These are phyloP conservation scores for Phlogophora meticulosa DNA, from an alignment of 2,888 invertebrate genomes.

Conservation along the genomic window DNA sequence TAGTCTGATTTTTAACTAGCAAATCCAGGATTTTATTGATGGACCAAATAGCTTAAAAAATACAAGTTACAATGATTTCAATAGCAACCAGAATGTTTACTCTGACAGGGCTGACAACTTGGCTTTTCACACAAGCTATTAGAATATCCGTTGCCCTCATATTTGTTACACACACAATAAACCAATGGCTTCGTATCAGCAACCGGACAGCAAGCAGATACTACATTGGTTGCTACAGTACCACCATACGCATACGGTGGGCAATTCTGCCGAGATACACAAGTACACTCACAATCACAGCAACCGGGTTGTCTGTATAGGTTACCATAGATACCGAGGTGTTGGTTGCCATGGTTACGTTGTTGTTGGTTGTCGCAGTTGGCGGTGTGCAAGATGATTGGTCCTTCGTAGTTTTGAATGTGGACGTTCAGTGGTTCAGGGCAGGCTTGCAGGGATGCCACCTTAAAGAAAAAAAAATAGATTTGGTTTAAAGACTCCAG, in stretches of 20 bases:
- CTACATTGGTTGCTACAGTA: constrained; percentile 10
- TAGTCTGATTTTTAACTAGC: no score
- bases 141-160: constrained; percentile 7
- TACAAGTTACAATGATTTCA: not conserved
- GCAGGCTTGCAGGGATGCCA: constrained; percentile 59
- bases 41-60: no score
- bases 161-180: constrained; percentile 27
- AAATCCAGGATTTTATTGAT: no score
- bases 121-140: constrained; percentile 8
- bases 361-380: constrained; percentile 45
- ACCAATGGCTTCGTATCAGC: constrained; percentile 8
- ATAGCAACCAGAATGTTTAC: constrained; percentile 41
- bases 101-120: constrained; percentile 18
- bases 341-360: constrained; percentile 24
- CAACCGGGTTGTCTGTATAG: constrained; percentile 13
- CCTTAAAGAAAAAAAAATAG: constrained; percentile 68
- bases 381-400: constrained; percentile 66
- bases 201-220: constrained; percentile 11
- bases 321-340: constrained; percentile 39
- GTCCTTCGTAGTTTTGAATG: constrained; percentile 80
- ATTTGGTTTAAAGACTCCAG: no score
- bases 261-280: no score
- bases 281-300: constrained; percentile 36
- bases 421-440: constrained; percentile 72
- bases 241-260: no score